A percentile compares a stretch with the other conserved stretches of the same genome.
Conservation (phyloP, 2,888 invertebrate species). For the Cheilosia vernalis region DNA sequence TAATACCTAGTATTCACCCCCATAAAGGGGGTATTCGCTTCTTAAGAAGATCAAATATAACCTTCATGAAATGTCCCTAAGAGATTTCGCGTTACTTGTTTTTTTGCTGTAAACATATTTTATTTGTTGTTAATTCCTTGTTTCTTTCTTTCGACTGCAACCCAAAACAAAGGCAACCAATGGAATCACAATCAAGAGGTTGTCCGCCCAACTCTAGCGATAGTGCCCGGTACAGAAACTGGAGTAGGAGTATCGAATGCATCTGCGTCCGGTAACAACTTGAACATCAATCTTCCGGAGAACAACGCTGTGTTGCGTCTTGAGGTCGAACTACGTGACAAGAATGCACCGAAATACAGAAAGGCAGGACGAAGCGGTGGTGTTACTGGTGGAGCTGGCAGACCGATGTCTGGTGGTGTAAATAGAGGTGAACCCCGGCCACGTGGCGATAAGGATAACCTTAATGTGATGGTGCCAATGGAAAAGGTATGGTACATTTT, state of each 20-base stretch:
- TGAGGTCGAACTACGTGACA: conserved; percentile 84
- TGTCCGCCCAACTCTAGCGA: conserved; percentile 34
- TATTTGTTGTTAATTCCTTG: conserved; percentile 5
- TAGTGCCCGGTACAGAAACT: conserved; percentile 28
- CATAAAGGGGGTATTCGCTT: neutral
- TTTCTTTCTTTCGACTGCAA: conserved; percentile 31
- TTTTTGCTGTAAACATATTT: neutral
- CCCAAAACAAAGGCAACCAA: conserved; percentile 55
- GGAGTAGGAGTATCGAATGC: conserved; percentile 75
- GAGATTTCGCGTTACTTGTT: conserved; percentile 19
- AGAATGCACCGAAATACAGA: conserved; percentile 83
- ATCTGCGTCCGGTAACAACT: conserved; percentile 79
- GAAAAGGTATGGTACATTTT: conserved; percentile 84
- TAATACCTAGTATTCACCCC: neutral
- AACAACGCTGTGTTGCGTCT: conserved; percentile 83
- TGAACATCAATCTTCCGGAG: conserved; percentile 84
- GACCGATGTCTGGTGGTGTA: conserved; percentile 78
- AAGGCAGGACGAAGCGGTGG: conserved; percentile 82
- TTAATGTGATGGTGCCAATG: conserved; percentile 86
- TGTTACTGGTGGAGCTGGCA: conserved; percentile 82
- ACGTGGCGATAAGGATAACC: conserved; percentile 81
- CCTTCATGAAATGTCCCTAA: conserved; percentile 21
- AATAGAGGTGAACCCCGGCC: conserved; percentile 46
- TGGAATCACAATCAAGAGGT: conserved; percentile 64
- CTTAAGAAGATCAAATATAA: conserved; percentile 17